Base-by-base conservation (phyloP, 2,113 vertebrate genomes). In the Phalacrocorax aristotelis region DNA sequence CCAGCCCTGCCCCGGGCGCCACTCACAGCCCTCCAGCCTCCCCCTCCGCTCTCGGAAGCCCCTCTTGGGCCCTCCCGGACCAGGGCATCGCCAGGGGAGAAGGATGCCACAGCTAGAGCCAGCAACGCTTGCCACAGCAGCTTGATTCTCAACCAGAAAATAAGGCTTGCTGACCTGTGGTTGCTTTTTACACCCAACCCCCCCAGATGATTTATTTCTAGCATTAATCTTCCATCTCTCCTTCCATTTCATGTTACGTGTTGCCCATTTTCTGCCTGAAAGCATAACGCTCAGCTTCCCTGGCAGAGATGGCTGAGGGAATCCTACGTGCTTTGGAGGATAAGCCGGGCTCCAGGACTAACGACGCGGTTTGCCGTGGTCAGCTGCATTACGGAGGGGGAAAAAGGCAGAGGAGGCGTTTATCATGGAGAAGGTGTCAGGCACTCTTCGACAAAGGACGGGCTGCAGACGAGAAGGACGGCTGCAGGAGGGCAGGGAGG, bases 401-500 rank as follows among this genome's bases (percentile, higher is more conserved):
- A 13, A 3, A 13, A 11, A 32, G 46, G 71, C 42, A 74, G 42
- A 27, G 42, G 16, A 48, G 65, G 30, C 13, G 9, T 58, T 38
- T 38, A 23, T 49, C 58, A 11, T 0, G 2, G 61, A 42, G 48
- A 54, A 27, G 9, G 29, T 1, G 0, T 15, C 65, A 40, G 49
- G 36, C 46, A 48, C 48, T 22, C 36, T 9, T 1, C 2, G 5
- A 7, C 1, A 40, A 30, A 36, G 22, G 61, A 11, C 0, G 1
- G 42, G 70, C 70, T 51, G 79, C 64, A 30, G 58, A 14, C 0
- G 7, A 21, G 9, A 16, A 23, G 19, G 32, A 34, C 0, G 4
- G 49, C 36, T n/a, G 66, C 2, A 17, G 42, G 68, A 76, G 14
- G 19, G 32, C n/a, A 29, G 26, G 13, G 46, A 23, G 17, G 3